A percentile compares a stretch with the other conserved stretches of the same genome.
Evolutionary conservation across 1,140 invertebrate species (phyloP).

Genomic region (Caenorhabditis inopinata): DNA sequence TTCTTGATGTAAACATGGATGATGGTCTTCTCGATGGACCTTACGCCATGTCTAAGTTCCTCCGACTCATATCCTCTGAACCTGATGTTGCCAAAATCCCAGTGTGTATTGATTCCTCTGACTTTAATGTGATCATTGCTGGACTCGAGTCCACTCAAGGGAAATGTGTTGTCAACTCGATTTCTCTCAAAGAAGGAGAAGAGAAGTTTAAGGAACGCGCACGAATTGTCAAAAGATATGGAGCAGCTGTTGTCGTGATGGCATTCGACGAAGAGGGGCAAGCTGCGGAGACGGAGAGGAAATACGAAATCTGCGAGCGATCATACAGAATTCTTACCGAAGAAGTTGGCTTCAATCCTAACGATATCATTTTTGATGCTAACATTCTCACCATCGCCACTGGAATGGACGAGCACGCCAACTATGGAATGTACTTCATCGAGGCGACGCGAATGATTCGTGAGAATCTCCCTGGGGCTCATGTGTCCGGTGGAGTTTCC

Average conservation of each 20-base stretch:
- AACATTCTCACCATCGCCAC: slow-evolving; percentile 74
- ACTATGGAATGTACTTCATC: slow-evolving; percentile 72
- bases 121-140: slow-evolving; percentile 71
- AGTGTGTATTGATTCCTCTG: slow-evolving; percentile 73
- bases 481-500: slow-evolving; percentile 73
- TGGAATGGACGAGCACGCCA: slow-evolving; percentile 73
- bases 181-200: slow-evolving; percentile 73
- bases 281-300: slow-evolving; percentile 69
- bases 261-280: slow-evolving; percentile 72
- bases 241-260: slow-evolving; percentile 73
- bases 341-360: slow-evolving; percentile 70
- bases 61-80: slow-evolving; percentile 72
- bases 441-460: slow-evolving; percentile 69
- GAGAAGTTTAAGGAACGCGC: slow-evolving; percentile 69
- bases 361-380: slow-evolving; percentile 74
- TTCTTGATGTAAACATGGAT: slow-evolving; percentile 74
- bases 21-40: slow-evolving; percentile 73
- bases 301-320: slow-evolving; percentile 71
- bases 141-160: slow-evolving; percentile 73
- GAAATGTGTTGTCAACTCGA: slow-evolving; percentile 73
- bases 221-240: slow-evolving; percentile 68
- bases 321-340: slow-evolving; percentile 70
- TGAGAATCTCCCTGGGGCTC: slow-evolving; percentile 69
- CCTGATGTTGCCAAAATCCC: slow-evolving; percentile 72
- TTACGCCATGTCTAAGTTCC: slow-evolving; percentile 71